Evolutionary conservation across 37 sponge, comb jelly and placozoan genomes (phyloP).

Genomic region (Mnemiopsis leidyi): DNA sequence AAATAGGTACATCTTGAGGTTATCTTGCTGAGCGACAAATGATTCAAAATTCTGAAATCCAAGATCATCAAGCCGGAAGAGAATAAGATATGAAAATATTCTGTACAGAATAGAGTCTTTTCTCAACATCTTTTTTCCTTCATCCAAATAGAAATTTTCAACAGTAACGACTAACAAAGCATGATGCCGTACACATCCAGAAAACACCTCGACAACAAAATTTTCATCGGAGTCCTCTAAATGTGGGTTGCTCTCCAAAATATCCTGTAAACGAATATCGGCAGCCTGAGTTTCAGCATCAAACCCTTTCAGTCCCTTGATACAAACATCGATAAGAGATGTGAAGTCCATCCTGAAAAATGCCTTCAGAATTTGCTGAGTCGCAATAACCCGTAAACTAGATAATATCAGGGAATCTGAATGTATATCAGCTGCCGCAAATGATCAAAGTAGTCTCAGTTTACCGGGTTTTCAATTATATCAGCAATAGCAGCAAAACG

Average conservation of each 20-base stretch:
- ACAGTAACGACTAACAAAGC: constrained; percentile 58
- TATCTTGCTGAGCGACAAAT: constrained; percentile 73
- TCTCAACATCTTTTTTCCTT: constrained; percentile 51
- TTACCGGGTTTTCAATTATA: too few relatives aligned
- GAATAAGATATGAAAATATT: constrained; percentile 76
- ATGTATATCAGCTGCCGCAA: too few relatives aligned
- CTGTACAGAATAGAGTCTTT: constrained; percentile 35
- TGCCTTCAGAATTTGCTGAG: neutral
- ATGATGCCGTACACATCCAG: constrained; percentile 77
- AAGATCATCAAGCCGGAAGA: constrained; percentile 86
- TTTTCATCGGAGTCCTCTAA: constrained; percentile 72
- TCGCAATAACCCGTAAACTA: too few relatives aligned
- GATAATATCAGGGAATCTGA: too few relatives aligned
- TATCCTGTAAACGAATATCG: constrained; percentile 57
- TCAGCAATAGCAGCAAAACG: neutral
- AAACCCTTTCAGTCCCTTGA: constrained; percentile 42
- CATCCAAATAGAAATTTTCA: constrained; percentile 57
- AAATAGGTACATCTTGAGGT: constrained; percentile 75
- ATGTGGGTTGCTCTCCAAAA: constrained; percentile 48
- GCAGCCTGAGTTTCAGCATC: constrained; percentile 44
- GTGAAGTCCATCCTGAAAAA: constrained; percentile 37
- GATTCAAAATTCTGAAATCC: constrained; percentile 77
- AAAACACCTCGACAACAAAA: constrained; percentile 85
- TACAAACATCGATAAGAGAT: constrained; percentile 14
- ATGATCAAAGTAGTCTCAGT: too few relatives aligned